Conservation (phyloP, 2,113 vertebrate genomes). For the Tyto alba region DNA sequence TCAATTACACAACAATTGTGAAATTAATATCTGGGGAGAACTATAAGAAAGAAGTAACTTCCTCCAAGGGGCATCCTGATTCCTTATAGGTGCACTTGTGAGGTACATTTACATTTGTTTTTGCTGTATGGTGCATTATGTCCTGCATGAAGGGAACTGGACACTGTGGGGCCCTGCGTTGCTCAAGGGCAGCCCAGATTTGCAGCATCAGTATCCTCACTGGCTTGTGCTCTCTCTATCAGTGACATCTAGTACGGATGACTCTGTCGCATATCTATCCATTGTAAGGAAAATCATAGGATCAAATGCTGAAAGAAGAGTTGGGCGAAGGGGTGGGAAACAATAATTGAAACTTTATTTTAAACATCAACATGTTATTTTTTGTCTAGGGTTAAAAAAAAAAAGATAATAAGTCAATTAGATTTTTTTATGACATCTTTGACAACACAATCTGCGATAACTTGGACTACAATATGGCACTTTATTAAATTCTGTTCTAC, state of each 20-base stretch:
- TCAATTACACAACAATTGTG: not conserved
- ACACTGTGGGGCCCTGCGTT: not conserved
- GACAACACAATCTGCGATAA: not conserved
- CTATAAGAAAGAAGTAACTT: not conserved
- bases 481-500: not conserved
- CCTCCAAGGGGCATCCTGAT: not conserved
- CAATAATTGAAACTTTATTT: not conserved
- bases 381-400: not conserved
- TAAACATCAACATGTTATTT: not conserved
- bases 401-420: not conserved
- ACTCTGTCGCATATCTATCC: not conserved
- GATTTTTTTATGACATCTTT: not conserved
- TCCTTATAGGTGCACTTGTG: not conserved
- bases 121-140: not conserved
- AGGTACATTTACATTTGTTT: not conserved
- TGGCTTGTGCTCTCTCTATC: not conserved
- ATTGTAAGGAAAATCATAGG: not conserved
- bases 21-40: not conserved
- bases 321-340: rapidly evolving
- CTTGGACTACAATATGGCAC: not conserved
- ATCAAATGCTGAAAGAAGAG: not conserved
- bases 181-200: not conserved
- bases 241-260: not conserved
- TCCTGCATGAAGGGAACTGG: not conserved
- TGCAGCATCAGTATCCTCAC: not conserved